Base-by-base conservation (phyloP, 2,797 vertebrate genomes). In the Gymnoscopelus braueri region DNA sequence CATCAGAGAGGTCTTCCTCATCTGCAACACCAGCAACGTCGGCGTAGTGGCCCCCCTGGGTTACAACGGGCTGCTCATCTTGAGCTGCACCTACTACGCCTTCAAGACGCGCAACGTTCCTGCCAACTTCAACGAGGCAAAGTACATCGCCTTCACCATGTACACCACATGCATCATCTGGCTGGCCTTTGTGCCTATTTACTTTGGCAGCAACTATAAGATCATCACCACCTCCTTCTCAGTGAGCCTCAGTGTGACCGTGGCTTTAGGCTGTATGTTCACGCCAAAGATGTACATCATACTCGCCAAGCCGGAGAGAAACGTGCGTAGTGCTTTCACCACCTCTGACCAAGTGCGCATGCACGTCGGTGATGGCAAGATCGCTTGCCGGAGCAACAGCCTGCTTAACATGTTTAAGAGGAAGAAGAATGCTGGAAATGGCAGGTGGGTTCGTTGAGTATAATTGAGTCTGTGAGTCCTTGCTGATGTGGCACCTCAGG, bases 111-210 rank as follows among this genome's bases (percentile, higher is more conserved):
- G 98, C 83, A 99, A 99, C 0, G 98, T 99, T 71, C 98, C 98
- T 0, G 98, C 98, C 83, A 99, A 99, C 79, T 99, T 99, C 91
- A 99, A 99, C 0, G 98, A 99, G 79, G 98, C 98, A 72, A 99
- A 99, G 80, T 99, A 99, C 86, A 99, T 99, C 1, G 98, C 98
- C 80, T 99, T 99, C 89, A 99, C 98, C 35, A 99, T 99, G 98
- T 99, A 99, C 61, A 99, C 98, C 81, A 99, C 98, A 3, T 99
- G 98, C 65, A 98, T 99, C 67, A 98, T 99, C 85, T 99, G 98
- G 98, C 92, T 99, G 75, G 98, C 98, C 12, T 99, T 99, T 14
- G 97, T 98, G 78, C 98, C 98, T 2, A 99, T 99, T 84, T 99
- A 99, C 88, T 99, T 99, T 0, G 98, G 98, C 75, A 97, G 96